phyloP scores from a whole-genome alignment of 37 sponge, comb jelly and placozoan genomes.

The Crambe crambe region DNA sequence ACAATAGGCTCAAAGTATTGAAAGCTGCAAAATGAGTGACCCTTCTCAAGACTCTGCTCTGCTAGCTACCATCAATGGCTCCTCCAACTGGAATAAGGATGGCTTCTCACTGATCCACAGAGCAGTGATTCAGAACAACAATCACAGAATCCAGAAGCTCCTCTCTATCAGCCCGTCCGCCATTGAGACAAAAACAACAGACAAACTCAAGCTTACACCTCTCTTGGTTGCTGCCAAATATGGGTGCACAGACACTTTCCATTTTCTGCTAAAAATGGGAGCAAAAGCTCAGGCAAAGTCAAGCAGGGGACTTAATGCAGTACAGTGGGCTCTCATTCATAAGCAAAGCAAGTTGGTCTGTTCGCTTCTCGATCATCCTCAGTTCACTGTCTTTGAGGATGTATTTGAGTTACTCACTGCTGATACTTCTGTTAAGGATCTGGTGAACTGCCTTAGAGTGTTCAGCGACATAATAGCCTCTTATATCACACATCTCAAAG shows the following conservation, averaged over 20 bases:
- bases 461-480: neutral
- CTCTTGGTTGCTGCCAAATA: slow-evolving; percentile 31
- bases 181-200: slow-evolving; percentile 6
- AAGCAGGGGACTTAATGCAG: slow-evolving; percentile 1
- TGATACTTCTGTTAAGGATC: neutral
- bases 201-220: slow-evolving; percentile 20
- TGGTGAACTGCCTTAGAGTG: neutral
- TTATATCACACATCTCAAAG: neutral
- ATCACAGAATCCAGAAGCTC: neutral
- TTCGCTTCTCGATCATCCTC: neutral
- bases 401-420: neutral
- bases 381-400: slow-evolving; percentile 6
- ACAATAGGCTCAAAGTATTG: neutral
- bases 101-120: slow-evolving; percentile 26
- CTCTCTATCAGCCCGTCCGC: neutral
- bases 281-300: slow-evolving; percentile 7
- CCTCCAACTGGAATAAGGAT: neutral
- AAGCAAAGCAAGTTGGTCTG: slow-evolving; percentile 7
- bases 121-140: slow-evolving; percentile 24
- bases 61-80: neutral
- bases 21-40: no score
- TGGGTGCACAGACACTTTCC: slow-evolving; percentile 22
- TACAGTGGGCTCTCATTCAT: slow-evolving; percentile 21
- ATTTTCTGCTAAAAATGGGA: slow-evolving; percentile 8
- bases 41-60: no score